A percentile compares a stretch with the other conserved stretches of the same genome.
Evolutionary conservation across 2,797 vertebrate species (phyloP).

Genomic region (Macropodus opercularis): DNA sequence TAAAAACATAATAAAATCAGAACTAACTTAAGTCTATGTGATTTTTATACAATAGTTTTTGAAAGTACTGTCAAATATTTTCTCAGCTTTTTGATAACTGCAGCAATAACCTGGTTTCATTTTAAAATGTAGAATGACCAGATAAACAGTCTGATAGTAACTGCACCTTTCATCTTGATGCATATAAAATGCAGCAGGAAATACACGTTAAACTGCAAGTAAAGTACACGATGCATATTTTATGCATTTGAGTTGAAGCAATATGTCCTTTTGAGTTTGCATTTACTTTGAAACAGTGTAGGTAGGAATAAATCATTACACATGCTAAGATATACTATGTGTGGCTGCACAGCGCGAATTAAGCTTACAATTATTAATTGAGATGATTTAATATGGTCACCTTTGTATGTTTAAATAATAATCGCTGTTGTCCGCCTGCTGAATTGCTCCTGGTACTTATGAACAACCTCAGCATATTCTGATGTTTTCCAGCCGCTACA

Average conservation of each 20-base stretch:
- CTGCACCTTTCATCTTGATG: slow-evolving; percentile 11
- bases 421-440: not conserved
- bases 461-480: not conserved
- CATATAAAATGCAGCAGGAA: slow-evolving; percentile 2
- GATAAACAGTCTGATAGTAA: not conserved
- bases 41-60: too few relatives aligned
- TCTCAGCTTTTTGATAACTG: too few relatives aligned
- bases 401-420: too few relatives aligned
- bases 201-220: slow-evolving; percentile 7
- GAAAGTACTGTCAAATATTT: too few relatives aligned
- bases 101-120: not conserved
- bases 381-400: too few relatives aligned
- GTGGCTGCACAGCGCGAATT: not conserved
- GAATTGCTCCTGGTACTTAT: not conserved
- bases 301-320: not conserved
- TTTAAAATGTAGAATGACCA: not conserved
- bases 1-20: too few relatives aligned
- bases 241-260: slow-evolving; percentile 5
- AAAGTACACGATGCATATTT: slow-evolving; percentile 19
- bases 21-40: not conserved
- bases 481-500: slow-evolving; percentile 87
- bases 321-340: not conserved
- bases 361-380: not conserved
- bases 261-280: slow-evolving; percentile 5
- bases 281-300: not conserved